phyloP scores from a whole-genome alignment of 2,797 vertebrate genomes.

The Thaleichthys pacificus region DNA sequence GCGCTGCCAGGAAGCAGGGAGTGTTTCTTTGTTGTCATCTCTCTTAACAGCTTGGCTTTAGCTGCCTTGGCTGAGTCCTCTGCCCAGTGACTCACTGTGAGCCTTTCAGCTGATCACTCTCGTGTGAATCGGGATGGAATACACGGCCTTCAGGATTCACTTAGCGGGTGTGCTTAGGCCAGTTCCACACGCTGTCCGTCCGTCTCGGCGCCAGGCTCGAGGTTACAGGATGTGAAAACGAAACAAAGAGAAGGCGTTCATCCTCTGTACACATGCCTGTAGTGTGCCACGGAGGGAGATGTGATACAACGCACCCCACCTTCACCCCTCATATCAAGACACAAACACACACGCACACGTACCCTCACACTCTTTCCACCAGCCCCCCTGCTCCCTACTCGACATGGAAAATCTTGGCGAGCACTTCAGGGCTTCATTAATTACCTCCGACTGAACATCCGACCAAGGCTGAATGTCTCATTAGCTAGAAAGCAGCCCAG shows the following conservation, averaged over 20 bases:
- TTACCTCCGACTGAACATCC: constrained; percentile 27
- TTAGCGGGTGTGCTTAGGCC: neutral
- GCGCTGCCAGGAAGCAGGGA: too few species aligned
- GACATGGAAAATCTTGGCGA: constrained; percentile 1
- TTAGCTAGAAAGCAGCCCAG: constrained; percentile 36
- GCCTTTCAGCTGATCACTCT: neutral
- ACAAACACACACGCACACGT: too few species aligned
- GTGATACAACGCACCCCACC: neutral
- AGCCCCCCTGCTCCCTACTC: neutral
- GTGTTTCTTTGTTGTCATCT: too few species aligned
- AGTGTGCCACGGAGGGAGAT: neutral
- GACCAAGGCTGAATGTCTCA: constrained; percentile 21
- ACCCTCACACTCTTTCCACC: neutral
- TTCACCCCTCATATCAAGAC: neutral
- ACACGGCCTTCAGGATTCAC: neutral
- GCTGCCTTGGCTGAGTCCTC: neutral
- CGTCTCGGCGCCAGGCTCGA: neutral
- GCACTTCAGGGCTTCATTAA: constrained; percentile 20
- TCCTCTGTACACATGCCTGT: neutral
- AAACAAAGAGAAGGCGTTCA: neutral
- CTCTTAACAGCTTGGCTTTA: neutral
- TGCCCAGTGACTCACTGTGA: neutral
- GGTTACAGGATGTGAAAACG: neutral
- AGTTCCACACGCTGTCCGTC: neutral
- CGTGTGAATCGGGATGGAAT: neutral